Evolutionary conservation across 2,888 invertebrate species (phyloP), one percentile per base, ranked within the genome.

Genomic region (Oligia latruncula): DNA sequence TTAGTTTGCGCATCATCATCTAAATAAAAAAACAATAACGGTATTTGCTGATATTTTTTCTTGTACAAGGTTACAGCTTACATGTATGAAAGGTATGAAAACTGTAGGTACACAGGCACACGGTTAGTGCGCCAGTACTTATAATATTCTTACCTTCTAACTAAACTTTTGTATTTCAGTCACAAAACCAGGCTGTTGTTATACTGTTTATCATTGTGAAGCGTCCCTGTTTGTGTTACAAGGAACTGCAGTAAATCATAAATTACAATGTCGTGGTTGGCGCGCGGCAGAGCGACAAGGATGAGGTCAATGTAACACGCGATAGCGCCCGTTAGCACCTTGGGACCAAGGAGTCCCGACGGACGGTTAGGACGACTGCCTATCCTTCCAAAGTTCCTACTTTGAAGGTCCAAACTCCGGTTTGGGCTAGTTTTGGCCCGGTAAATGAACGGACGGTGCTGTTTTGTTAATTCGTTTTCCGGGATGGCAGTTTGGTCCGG

Each of bases 41-140:
- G 94, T 94, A 93, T 93, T 94, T 94, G 92, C 93, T 94, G 94
- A 95, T 95, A 95, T 96, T 94, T 95, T 89, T 86, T 80, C 91
- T 93, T 93, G 89, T 91, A 90, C 95, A 95, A 96, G 95, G 95
- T 95, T 92, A 93, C 89, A 91, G 91, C 91, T 91, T 58, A 84
- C 73, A 75, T 90, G 91, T 90, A 91, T 90, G 86, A 91, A 91
- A 92, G 91, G 90, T 90, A 91, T 90, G 86, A 91, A 91, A 91
- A 91, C 90, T 89, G 83, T 70, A 70, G 3, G 13, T 70, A 81
- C 17, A 49, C 40, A 65, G 65, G 23, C 40, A 40, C 29, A 64
- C 6, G n/a, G 29, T 35, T 65, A 43, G 35, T 65, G 67, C 58
- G 62, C 62, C 13, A 65, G 9, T 58, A 58, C 58, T 58, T 29